Evolutionary conservation across 2,797 vertebrate genomes (phyloP).

Genomic region (Uromys caudimaculatus): DNA sequence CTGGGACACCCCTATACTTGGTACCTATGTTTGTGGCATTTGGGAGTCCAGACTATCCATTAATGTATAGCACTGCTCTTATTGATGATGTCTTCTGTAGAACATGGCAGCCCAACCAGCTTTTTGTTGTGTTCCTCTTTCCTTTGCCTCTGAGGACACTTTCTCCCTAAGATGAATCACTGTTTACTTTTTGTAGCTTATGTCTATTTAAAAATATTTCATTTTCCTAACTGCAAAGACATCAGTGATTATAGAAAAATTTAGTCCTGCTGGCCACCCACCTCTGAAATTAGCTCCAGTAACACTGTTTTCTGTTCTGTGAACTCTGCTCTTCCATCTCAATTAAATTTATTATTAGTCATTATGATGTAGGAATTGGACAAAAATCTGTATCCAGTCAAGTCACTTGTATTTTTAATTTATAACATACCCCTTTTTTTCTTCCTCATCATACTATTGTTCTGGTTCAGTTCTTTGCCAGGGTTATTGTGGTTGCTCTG

Average conservation of each 20-base stretch:
- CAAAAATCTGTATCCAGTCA: neutral
- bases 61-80: neutral
- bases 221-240: neutral
- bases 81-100: neutral
- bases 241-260: neutral
- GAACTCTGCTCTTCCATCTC: neutral
- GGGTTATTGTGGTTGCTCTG: neutral
- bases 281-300: neutral
- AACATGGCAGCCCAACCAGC: neutral
- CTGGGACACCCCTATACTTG: neutral
- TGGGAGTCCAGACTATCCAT: neutral
- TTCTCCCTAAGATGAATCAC: neutral
- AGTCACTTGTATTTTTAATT: neutral
- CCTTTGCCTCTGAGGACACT: neutral
- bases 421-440: neutral
- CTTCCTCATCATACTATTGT: neutral
- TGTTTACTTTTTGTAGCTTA: neutral
- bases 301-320: neutral
- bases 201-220: neutral
- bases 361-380: neutral
- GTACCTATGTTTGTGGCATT: conserved; percentile 18
- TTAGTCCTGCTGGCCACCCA: neutral
- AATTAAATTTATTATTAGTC: neutral
- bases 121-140: neutral
- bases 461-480: neutral